Base-by-base conservation (phyloP, 1,140 invertebrate genomes). In the Zaprionus capensis region DNA sequence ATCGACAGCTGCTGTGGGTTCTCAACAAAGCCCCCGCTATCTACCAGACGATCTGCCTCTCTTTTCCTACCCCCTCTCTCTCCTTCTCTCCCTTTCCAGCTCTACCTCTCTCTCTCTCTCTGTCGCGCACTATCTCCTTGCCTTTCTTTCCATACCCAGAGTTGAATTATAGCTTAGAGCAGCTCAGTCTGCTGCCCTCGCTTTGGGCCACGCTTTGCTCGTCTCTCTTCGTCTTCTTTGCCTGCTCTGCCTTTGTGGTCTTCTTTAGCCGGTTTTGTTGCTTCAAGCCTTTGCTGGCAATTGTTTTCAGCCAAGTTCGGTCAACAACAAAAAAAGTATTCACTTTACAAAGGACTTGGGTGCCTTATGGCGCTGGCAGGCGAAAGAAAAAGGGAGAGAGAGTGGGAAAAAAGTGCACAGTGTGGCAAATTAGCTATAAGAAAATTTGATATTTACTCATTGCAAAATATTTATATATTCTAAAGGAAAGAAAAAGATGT, bases 1-100 rank as follows among this genome's bases (percentile, higher is more conserved):
- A 86, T 86, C 80, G 80, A 71, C 83, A 68, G 64, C 64, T 69
- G 53, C 71, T 56, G 34, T 22, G 34, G 44, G 28, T 46, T 28
- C 59, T 53, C n/a, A 9, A 49, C 38, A 41, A 41, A 38, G 56
- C 44, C 44, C 24, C 26, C 20, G 49, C 31, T 41, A 66, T 51
- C 36, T 28, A 1, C 31, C 36, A 34, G 36, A 53, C 51, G 44
- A 31, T 31, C 58, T 62, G 38, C 65, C 17, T 2, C 53, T 24
- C 53, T n/a, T 26, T 24, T 2, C 3, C 6, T 15, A 9, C 24
- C 7, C 15, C 5, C 2, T 56, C 53, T 15, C 24, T 51, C 17
- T 14, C 17, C 2, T 5, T 26, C 51, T 26, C 24, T 14, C 3
- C 12, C 5, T 55, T 9, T 53, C 7, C n/a, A 4, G 14, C 34